Evolutionary conservation across 2,797 vertebrate species (phyloP), one percentile per base, ranked within the genome.

Genomic region (Nyctibius grandis): DNA sequence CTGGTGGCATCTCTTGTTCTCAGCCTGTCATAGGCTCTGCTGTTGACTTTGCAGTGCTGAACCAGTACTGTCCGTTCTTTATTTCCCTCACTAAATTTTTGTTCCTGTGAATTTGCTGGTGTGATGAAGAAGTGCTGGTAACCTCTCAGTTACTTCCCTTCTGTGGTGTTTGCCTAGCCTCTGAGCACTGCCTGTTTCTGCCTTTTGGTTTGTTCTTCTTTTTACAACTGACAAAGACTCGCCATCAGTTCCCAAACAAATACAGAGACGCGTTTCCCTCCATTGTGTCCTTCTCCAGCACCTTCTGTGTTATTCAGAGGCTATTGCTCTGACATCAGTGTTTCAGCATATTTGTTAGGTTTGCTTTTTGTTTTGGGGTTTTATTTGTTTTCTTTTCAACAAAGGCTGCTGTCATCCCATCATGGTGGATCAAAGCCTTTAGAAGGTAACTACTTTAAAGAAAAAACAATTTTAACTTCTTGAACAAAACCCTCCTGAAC

Each of bases 351-450:
- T 74, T 79, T 79, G 22, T 76, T 69, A 54, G 6, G 15, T 74
- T 85, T 13, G 4, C 15, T 45, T 57, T 68, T 53, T 51, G 29
- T 12, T 77, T 44, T 11, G 31, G 45, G 7, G 15, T 6, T 34
- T 36, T 9, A 25, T 60, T 79, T 93, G 13, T n/a, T 73, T 90
- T 78, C 28, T 64, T 75, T 79, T 72, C 14, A 33, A 42, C 23
- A 51, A 86, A 89, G 53, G 28, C 48, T 88, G 20, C 53, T 51
- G 11, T 81, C 34, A 23, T 68, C 53, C 26, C 19, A 44, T 81
- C 50, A 5, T 40, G 50, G 50, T 93, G 57, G 61, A 89, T 81
- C n/a, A 65, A 91, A 91, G 53, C 57, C 34, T 86, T 81, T 57
- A 57, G 70, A 45, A 86, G 67, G 44, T 63, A 89, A 50, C 61